Evolutionary conservation across 2,113 vertebrate genomes (phyloP).

Genomic region (Conger conger): DNA sequence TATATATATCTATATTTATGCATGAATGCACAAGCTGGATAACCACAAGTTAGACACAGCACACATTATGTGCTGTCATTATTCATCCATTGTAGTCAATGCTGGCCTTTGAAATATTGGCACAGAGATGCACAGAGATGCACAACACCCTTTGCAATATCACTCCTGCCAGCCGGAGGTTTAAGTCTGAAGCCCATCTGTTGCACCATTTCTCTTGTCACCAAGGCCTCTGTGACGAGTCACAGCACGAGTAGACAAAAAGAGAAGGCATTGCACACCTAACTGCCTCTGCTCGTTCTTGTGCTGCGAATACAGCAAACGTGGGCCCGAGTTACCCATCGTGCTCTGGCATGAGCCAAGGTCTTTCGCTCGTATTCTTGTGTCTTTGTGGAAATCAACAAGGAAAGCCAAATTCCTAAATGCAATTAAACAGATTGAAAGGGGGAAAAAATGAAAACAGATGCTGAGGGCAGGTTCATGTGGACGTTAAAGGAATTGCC

Average conservation of each 20-base stretch:
- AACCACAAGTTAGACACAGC: not conserved
- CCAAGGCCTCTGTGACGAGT: constrained; percentile 4
- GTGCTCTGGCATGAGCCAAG: not conserved
- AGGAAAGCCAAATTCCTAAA: not conserved
- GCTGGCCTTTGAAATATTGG: not conserved
- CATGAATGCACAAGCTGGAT: not conserved
- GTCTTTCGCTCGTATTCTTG: not conserved
- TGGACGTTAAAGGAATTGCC: constrained; percentile 8
- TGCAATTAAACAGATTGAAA: not conserved
- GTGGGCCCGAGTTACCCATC: not conserved
- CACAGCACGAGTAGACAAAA: not conserved
- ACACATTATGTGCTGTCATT: not conserved
- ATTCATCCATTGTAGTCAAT: not conserved
- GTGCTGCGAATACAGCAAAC: not conserved
- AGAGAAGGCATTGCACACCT: not conserved
- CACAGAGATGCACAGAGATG: not conserved
- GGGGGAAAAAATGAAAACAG: not conserved
- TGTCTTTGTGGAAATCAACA: not conserved
- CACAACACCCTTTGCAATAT: not conserved
- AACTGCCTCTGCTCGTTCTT: not conserved
- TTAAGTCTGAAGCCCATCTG: constrained; percentile 30
- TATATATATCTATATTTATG: not conserved
- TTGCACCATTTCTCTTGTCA: not conserved
- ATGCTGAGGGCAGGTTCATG: constrained; percentile 7
- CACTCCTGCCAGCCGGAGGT: not conserved